These are phyloP conservation scores for Lottia scabra DNA, from an alignment of 2,888 invertebrate genomes.

Conservation along the genomic window DNA sequence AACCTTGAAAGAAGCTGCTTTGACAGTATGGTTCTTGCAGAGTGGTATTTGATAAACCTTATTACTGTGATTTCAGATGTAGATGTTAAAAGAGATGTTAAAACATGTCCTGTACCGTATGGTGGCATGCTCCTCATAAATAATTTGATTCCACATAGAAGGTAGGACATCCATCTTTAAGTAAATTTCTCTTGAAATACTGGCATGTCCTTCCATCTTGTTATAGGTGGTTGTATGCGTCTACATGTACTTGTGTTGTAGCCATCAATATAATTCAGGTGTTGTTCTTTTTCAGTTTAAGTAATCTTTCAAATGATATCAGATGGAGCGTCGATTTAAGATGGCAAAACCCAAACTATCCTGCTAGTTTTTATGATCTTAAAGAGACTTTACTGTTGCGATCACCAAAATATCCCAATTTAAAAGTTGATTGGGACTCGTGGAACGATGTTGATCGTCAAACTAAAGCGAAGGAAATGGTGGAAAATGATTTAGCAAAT, in stretches of 20 bases:
- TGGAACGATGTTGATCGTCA: constrained; percentile 40
- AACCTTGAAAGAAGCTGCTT: too few relatives aligned
- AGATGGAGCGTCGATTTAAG: constrained; percentile 62
- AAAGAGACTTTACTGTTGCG: constrained; percentile 52
- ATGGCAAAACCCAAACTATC: constrained; percentile 50
- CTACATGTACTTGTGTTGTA: too few relatives aligned
- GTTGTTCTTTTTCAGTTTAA: constrained; percentile 34
- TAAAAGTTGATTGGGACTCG: constrained; percentile 52
- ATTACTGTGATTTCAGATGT: constrained; percentile 23
- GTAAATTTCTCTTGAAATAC: too few relatives aligned
- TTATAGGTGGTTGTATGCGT: too few relatives aligned
- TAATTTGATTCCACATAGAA: constrained; percentile 36
- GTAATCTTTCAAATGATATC: constrained; percentile 51
- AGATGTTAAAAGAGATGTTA: constrained; percentile 34
- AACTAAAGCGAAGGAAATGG: constrained; percentile 1
- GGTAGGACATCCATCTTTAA: too few relatives aligned
- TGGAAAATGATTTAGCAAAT: not conserved
- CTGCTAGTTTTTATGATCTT: constrained; percentile 55
- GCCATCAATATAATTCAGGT: too few relatives aligned
- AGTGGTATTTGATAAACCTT: too few relatives aligned
- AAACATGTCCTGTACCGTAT: constrained; percentile 29
- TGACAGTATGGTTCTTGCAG: too few relatives aligned
- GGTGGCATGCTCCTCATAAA: constrained; percentile 37
- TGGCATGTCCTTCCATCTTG: too few relatives aligned
- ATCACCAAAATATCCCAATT: constrained; percentile 44